Evolutionary conservation across 1,140 invertebrate species (phyloP).

Genomic region (Psix sp.): DNA sequence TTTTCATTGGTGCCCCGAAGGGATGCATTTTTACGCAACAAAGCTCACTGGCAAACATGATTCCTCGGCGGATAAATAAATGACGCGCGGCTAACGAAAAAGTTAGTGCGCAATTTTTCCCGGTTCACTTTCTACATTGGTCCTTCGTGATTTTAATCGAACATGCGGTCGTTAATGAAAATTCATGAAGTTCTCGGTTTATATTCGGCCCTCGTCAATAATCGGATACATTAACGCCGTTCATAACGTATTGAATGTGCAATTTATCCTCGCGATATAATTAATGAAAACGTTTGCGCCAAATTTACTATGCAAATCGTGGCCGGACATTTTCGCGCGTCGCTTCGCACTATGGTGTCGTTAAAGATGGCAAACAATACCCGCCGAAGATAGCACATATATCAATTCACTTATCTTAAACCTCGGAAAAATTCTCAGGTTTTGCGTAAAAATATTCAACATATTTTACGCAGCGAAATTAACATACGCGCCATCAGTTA

Average conservation of each 20-base stretch:
- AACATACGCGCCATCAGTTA: slow-evolving; percentile 56
- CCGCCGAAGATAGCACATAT: slow-evolving; percentile 45
- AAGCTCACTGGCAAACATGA: slow-evolving; percentile 37
- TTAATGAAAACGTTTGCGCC: slow-evolving; percentile 40
- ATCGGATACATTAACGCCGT: slow-evolving; percentile 15
- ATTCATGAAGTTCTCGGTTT: slow-evolving; percentile 28
- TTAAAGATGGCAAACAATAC: slow-evolving; percentile 56
- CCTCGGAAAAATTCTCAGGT: slow-evolving; percentile 49
- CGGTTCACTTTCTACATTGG: background rate
- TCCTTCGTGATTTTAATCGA: background rate
- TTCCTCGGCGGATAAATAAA: slow-evolving; percentile 30
- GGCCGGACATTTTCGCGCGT: slow-evolving; percentile 36
- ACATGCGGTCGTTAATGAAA: slow-evolving; percentile 28
- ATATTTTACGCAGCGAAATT: slow-evolving; percentile 52
- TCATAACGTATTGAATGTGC: slow-evolving; percentile 36
- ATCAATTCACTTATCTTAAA: slow-evolving; percentile 56
- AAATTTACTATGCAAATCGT: slow-evolving; percentile 40
- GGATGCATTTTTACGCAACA: slow-evolving; percentile 39
- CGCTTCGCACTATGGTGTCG: slow-evolving; percentile 40
- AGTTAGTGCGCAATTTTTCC: slow-evolving; percentile 10
- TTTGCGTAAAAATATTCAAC: slow-evolving; percentile 51
- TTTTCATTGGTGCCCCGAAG: slow-evolving; percentile 10
- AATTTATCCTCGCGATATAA: slow-evolving; percentile 30
- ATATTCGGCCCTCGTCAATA: slow-evolving; percentile 15
- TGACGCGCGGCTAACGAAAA: slow-evolving; percentile 19